These are phyloP conservation scores for Mus spretus DNA, from an alignment of 2,797 vertebrate species.

Conservation along the genomic window DNA sequence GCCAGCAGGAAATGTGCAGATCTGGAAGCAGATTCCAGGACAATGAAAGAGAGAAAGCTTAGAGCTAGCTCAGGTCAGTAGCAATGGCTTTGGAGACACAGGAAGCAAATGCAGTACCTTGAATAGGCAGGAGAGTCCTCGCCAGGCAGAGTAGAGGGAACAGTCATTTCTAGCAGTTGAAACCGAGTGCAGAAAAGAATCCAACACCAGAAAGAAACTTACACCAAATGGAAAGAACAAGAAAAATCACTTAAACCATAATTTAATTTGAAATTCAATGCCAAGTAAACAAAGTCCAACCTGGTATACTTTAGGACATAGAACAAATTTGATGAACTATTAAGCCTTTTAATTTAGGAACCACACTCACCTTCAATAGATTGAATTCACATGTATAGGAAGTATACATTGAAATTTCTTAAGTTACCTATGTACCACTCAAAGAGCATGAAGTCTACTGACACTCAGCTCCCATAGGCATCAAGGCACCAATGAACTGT, in stretches of 20 bases:
- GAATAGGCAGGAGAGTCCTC: neutral
- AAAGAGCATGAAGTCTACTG: neutral
- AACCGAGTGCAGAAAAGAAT: neutral
- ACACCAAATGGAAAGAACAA: neutral
- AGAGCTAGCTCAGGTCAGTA: neutral
- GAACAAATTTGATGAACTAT: neutral
- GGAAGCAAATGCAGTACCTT: neutral
- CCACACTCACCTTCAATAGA: neutral
- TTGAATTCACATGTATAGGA: neutral
- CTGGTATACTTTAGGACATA: neutral
- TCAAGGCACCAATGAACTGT: neutral
- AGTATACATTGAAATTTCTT: neutral
- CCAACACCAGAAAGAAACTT: neutral
- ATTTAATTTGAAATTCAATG: constrained; percentile 21
- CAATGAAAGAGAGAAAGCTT: neutral
- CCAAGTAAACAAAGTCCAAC: constrained; percentile 12
- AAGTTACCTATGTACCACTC: neutral
- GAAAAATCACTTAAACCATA: neutral
- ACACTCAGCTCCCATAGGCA: neutral
- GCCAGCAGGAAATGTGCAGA: neutral
- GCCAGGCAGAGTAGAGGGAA: neutral
- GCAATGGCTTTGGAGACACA: neutral
- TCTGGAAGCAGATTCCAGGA: neutral
- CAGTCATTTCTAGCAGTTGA: neutral
- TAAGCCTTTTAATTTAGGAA: constrained; percentile 16